These are phyloP conservation scores for Drosophila rubida DNA, from an alignment of 2,888 invertebrate genomes.

Conservation along the genomic window DNA sequence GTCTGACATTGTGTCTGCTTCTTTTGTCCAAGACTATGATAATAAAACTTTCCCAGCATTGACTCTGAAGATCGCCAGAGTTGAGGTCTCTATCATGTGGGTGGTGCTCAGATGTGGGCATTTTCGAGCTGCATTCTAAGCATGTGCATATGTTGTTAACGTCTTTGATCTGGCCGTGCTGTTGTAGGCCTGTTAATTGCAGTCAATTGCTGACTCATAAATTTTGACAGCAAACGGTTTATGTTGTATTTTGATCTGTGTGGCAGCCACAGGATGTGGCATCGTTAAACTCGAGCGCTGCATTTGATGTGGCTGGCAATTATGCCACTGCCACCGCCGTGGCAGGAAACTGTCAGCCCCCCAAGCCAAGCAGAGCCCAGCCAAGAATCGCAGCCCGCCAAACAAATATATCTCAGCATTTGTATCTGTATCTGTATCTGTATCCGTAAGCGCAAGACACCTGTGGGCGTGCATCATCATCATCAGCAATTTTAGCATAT, in stretches of 20 bases:
- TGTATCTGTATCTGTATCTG: constrained; percentile 34
- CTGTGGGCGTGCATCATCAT: constrained; percentile 80
- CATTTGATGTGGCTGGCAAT: constrained; percentile 69
- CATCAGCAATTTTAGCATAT: constrained; percentile 79
- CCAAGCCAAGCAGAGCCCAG: background rate
- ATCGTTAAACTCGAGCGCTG: constrained; percentile 61
- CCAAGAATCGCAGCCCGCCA: constrained; percentile 7
- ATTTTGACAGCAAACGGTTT: constrained; percentile 68
- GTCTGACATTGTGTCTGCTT: constrained; percentile 37
- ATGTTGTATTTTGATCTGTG: constrained; percentile 41
- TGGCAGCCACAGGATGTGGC: constrained; percentile 68
- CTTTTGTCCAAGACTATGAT: constrained; percentile 33
- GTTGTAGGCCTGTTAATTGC: constrained; percentile 66
- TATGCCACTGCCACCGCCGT: constrained; percentile 37
- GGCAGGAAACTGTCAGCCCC: constrained; percentile 67
- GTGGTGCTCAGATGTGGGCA: constrained; percentile 27
- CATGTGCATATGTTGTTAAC: background rate
- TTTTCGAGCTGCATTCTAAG: background rate
- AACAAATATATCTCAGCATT: constrained; percentile 60
- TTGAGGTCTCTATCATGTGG: constrained; percentile 60
- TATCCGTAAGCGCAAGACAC: constrained; percentile 36
- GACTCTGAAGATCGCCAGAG: background rate
- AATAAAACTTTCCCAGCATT: constrained; percentile 51
- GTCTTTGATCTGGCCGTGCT: constrained; percentile 68
- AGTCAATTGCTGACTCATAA: constrained; percentile 72